A percentile compares a stretch with the other conserved stretches of the same genome.
Evolutionary conservation across 1,140 invertebrate species (phyloP).

Genomic region (Pollicipes pollicipes): DNA sequence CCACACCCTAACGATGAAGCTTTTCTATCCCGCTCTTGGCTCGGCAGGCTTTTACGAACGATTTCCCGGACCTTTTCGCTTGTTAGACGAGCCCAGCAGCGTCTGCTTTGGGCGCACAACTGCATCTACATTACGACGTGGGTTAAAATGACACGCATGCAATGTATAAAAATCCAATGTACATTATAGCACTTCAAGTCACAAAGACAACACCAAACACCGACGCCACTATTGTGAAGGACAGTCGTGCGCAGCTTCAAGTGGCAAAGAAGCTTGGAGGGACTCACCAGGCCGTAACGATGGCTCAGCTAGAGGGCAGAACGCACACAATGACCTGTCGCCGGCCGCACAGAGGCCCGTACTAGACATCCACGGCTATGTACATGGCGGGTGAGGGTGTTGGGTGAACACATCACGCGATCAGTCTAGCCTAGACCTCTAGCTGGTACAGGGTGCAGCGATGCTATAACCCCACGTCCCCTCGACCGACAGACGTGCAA

Average conservation of each 20-base stretch:
- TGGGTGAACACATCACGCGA: slow-evolving; percentile 8
- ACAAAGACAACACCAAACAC: not conserved
- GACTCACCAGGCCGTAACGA: not conserved
- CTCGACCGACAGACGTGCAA: slow-evolving; percentile 4
- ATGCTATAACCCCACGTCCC: slow-evolving; percentile 2
- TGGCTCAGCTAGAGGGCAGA: not conserved
- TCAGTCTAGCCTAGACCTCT: slow-evolving; percentile 7
- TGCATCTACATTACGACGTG: not conserved
- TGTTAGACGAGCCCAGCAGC: no score
- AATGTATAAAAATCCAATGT: no score
- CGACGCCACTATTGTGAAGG: not conserved
- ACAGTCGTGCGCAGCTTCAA: not conserved
- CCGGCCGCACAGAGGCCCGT: slow-evolving; percentile 8
- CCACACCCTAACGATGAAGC: no score
- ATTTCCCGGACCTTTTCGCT: no score
- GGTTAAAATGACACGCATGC: not conserved
- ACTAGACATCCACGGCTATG: no score
- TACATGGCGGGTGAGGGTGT: slow-evolving; percentile 10
- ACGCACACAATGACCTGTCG: slow-evolving; percentile 8
- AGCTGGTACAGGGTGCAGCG: no score
- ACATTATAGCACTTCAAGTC: no score
- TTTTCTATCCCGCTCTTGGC: no score
- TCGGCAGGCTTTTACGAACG: no score
- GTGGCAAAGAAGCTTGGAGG: not conserved
- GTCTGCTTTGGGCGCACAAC: not conserved